phyloP scores from a whole-genome alignment of 2,888 invertebrate genomes.

The Lathronympha strigana region DNA sequence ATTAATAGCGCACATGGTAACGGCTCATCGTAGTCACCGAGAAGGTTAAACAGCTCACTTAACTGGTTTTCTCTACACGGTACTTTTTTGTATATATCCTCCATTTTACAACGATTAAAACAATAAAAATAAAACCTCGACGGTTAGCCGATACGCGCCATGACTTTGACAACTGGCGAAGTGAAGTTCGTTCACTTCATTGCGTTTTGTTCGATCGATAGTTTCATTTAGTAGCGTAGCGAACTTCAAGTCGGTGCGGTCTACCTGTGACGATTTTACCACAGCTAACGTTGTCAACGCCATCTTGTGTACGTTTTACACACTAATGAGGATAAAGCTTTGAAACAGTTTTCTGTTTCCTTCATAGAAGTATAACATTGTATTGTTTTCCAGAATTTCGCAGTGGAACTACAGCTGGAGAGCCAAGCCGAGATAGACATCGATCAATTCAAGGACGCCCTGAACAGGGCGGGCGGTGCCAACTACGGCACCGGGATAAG shows the following conservation, averaged over 20 bases:
- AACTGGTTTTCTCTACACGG: conserved; percentile 80
- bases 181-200: conserved; percentile 42
- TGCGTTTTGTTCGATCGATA: conserved; percentile 46
- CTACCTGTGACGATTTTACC: conserved; percentile 48
- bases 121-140: conserved; percentile 28
- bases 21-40: conserved; percentile 84
- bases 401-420: conserved; percentile 89
- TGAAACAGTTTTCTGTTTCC: neutral
- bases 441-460: conserved; percentile 87
- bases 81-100: conserved; percentile 74
- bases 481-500: conserved; percentile 91
- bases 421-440: conserved; percentile 88
- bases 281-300: neutral
- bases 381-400: conserved; percentile 87
- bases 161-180: conserved; percentile 20
- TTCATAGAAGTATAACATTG: neutral
- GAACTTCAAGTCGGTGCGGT: conserved; percentile 46
- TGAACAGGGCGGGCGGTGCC: conserved; percentile 90
- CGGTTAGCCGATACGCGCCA: conserved; percentile 28
- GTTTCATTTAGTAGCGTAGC: neutral
- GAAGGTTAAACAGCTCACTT: conserved; percentile 74
- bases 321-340: neutral
- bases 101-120: conserved; percentile 68
- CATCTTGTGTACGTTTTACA: conserved; percentile 14
- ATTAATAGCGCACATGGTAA: conserved; percentile 89